Evolutionary conservation across 2,888 invertebrate species (phyloP), one percentile per base, ranked within the genome.

Genomic region (Phragmatobia fuliginosa): DNA sequence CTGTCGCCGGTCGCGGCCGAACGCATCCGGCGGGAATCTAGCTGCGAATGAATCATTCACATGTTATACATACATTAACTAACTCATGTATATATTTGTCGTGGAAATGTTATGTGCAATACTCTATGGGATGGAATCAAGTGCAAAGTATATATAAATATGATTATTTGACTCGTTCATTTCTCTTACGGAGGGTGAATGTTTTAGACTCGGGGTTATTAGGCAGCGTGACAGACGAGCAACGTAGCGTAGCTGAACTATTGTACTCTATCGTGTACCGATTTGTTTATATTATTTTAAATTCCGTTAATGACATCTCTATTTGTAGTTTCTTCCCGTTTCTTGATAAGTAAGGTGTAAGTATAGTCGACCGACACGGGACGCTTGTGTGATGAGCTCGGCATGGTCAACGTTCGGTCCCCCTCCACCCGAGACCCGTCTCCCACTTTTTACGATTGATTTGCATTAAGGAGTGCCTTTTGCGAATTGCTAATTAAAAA

Each of bases 401-500:
- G 87, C 85, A 70, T 77, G 84, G 81, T 76, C 70, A 72, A 78
- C 68, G 69, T 67, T 82, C 78, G 76, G 83, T 83, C 82, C 77
- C 72, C 73, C 36, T 75, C 72, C 73, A 69, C 63, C 77, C 74
- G 76, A 62, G 11, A 32, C 77, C 75, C 72, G 62, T 72, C 69
- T 68, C 76, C 11, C 69, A 75, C 71, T 76, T 81, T 75, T 68
- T 62, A 71, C 76, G 66, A 73, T 85, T 89, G n/a, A 75, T 87
- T 91, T 88, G 88, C 89, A 87, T 89, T 77, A 83, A 86, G 90
- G 90, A 93, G 94, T 93, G 93, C 93, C 94, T 94, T 93, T 90
- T 86, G 89, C 87, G 85, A 87, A 86, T 85, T 83, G 85, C 87
- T 86, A 82, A 41, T 41, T 41, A 18, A 41, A 77, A 78, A 77